Conservation (phyloP, 2,797 vertebrate genomes). For the Bryconaethiops microstoma region DNA sequence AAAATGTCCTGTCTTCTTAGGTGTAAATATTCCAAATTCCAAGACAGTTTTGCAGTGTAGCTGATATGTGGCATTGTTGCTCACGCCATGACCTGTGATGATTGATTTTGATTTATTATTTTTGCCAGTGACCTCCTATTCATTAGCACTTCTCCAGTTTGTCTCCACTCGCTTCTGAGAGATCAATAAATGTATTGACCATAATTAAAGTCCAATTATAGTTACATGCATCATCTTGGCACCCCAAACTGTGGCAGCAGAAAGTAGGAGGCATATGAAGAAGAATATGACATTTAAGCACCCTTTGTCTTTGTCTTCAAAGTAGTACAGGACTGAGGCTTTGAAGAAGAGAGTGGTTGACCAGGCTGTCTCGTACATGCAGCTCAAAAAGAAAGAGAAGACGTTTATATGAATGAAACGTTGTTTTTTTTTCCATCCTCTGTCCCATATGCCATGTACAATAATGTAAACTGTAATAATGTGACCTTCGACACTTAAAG, state of each 20-base stretch:
- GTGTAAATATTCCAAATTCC: conserved; percentile 2
- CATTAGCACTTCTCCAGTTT: conserved; percentile 51
- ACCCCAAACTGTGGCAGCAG: not conserved
- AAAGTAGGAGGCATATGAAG: conserved; percentile 9
- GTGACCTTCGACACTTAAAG: conserved; percentile 26
- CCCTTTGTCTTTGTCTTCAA: conserved; percentile 69
- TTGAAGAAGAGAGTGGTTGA: conserved; percentile 62
- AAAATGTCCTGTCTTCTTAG: too few species aligned
- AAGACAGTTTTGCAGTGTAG: conserved; percentile 6
- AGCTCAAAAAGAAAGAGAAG: conserved; percentile 31
- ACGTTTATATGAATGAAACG: conserved; percentile 49
- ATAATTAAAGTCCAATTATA: conserved; percentile 45
- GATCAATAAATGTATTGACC: conserved; percentile 53
- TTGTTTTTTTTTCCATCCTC: conserved; percentile 51
- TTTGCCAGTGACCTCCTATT: conserved; percentile 54
- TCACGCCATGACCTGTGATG: not conserved
- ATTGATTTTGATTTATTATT: conserved; percentile 48
- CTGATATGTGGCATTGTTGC: conserved; percentile 7
- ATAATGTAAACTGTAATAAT: conserved; percentile 61
- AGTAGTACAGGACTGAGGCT: conserved; percentile 58
- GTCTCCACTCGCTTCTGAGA: conserved; percentile 33
- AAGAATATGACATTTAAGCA: conserved; percentile 56
- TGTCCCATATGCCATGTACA: conserved; percentile 50
- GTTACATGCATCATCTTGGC: conserved; percentile 43
- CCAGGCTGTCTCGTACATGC: conserved; percentile 27